Base-by-base conservation (phyloP, 2,113 vertebrate species). In the Ptychochromis oligacanthus region DNA sequence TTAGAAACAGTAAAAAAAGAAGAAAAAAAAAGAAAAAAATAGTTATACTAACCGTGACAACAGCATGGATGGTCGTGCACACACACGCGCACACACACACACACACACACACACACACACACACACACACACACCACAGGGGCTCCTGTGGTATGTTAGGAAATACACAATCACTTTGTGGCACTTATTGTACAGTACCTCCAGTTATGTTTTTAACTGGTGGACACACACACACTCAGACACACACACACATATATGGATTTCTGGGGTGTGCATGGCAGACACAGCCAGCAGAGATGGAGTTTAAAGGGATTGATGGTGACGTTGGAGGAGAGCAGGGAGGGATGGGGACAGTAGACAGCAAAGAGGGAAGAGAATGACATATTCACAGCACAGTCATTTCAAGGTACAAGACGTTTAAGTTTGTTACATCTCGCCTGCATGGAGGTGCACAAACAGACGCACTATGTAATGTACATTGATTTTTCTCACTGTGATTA, bases 241-340 rank as follows among this genome's bases (percentile, higher is more conserved):
- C 24, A 26, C 20, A 64, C 26, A 74, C 18, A 79, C 59, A 58
- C 55, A 58, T 12, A 57, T 5, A 61, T 9, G 77, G 74, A 57
- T 72, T 72, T 80, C 14, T 58, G 26, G 78, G 57, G 77, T 82
- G 70, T 58, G 62, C 80, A 58, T 67, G 83, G 80, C 75, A 75
- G 86, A 64, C 67, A 67, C 83, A 80, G 82, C 81, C 83, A 80
- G 77, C 67, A 77, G 82, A 83, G 75, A 59, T 81, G 86, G 89
- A 90, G 80, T 89, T 90, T 80, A 93, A 95, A 95, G 93, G 94
- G 92, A 94, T 79, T 14, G 79, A 24, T 70, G 43, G 17, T 52
- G 43, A 49, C 20, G 59, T 75, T 40, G 65, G 78, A 54, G 31
- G 46, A 76, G 70, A 59, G 54, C 49, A n/a, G 31, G 24, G 62